Conservation (phyloP, 2,888 invertebrate genomes). For the Synanthedon tipuliformis region DNA sequence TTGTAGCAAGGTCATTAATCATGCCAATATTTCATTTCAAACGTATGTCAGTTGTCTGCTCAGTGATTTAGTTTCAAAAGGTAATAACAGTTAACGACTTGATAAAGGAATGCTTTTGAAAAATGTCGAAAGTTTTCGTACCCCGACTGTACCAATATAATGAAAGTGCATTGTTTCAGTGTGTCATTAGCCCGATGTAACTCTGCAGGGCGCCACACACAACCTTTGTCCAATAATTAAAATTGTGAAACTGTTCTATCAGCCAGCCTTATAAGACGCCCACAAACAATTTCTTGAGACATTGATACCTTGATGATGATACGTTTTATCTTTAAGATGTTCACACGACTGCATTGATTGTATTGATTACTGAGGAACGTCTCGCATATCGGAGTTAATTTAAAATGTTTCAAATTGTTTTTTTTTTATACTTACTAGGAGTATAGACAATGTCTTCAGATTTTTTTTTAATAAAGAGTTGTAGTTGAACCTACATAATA, state of each 20-base stretch:
- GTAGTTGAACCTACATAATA: too few species aligned
- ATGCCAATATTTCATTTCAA: too few species aligned
- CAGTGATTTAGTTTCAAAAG: too few species aligned
- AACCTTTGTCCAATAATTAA: constrained; percentile 56
- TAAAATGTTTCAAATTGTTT: background rate
- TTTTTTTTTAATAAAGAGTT: too few species aligned
- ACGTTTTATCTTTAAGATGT: constrained; percentile 10
- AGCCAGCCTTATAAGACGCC: constrained; percentile 29
- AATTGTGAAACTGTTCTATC: constrained; percentile 39
- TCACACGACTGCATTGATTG: background rate
- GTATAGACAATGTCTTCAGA: background rate
- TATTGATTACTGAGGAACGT: background rate
- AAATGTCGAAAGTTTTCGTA: too few species aligned
- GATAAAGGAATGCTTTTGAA: too few species aligned
- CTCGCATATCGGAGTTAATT: background rate
- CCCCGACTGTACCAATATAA: constrained; percentile 8
- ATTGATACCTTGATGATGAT: constrained; percentile 26
- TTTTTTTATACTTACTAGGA: background rate
- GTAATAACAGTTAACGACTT: too few species aligned
- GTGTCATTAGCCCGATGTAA: constrained; percentile 23
- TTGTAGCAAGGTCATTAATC: too few species aligned
- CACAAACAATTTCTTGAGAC: constrained; percentile 33
- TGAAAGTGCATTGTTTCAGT: constrained; percentile 44
- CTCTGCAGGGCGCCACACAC: constrained; percentile 42
- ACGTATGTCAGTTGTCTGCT: too few species aligned